These are phyloP conservation scores for Cephus pygmeus DNA, from an alignment of 2,888 invertebrate species.

Conservation along the genomic window DNA sequence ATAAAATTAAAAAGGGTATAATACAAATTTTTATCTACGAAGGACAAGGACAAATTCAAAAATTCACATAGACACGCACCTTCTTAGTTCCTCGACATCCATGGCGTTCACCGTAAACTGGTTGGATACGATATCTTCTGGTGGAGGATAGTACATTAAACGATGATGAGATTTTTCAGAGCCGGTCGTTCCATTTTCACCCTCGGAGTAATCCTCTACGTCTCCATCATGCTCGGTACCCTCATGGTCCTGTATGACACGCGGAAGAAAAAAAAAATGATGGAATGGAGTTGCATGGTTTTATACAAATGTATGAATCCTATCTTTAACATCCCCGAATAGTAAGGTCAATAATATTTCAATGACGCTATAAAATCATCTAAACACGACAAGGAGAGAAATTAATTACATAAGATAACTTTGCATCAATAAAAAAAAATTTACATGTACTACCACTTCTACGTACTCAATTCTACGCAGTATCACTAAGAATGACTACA, in stretches of 20 bases:
- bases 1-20: neutral
- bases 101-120: constrained; percentile 90
- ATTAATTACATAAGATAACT: neutral
- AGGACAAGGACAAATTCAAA: constrained; percentile 24
- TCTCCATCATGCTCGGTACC: constrained; percentile 89
- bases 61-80: constrained; percentile 60
- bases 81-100: constrained; percentile 85
- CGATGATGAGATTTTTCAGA: constrained; percentile 74
- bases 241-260: constrained; percentile 65
- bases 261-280: constrained; percentile 13
- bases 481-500: neutral
- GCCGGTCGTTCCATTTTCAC: constrained; percentile 73
- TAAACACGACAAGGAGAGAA: neutral
- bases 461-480: neutral
- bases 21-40: constrained; percentile 14
- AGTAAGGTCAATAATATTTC: neutral
- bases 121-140: constrained; percentile 72
- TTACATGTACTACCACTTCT: neutral
- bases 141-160: constrained; percentile 80
- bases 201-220: constrained; percentile 87
- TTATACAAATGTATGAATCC: constrained; percentile 9
- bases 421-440: neutral
- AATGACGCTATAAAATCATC: neutral
- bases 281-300: neutral
- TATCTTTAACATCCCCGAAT: neutral